Percentiles rank a stretch among this genome's conserved stretches.
These are phyloP conservation scores for Struthio camelus DNA, from an alignment of 2,113 vertebrate species.

Conservation along the genomic window DNA sequence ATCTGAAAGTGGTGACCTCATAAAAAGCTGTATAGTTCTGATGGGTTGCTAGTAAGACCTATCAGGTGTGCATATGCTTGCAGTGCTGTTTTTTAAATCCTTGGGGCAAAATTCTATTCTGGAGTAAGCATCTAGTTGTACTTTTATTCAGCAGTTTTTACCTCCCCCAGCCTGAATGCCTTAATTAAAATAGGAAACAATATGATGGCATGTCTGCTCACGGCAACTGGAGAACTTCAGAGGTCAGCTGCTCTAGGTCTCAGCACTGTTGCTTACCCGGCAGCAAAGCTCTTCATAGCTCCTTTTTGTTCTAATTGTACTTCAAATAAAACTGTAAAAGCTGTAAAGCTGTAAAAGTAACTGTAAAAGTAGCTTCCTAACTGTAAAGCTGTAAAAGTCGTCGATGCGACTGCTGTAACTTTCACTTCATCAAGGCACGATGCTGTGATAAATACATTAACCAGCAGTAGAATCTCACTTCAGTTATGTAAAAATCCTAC, in stretches of 20 bases:
- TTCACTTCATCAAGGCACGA: background rate
- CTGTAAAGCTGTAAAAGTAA: background rate
- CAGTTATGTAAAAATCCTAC: background rate
- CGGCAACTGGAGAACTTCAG: background rate
- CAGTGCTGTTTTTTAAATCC: background rate
- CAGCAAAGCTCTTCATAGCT: background rate
- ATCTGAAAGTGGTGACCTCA: background rate
- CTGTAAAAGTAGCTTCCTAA: background rate
- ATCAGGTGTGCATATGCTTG: background rate
- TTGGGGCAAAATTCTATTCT: background rate
- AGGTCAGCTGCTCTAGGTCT: background rate
- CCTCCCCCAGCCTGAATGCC: background rate
- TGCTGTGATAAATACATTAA: background rate
- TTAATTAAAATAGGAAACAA: background rate
- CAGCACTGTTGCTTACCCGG: background rate
- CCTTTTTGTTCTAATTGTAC: background rate
- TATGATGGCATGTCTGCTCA: background rate
- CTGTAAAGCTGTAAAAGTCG: background rate
- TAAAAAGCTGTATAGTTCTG: background rate
- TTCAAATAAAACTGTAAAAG: background rate
- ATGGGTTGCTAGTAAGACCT: background rate
- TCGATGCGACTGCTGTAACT: background rate
- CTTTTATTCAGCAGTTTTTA: background rate
- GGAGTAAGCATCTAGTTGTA: background rate
- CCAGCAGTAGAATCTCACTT: background rate